Base-by-base conservation (phyloP, 2,113 vertebrate species). In the Thamnophis sirtalis region DNA sequence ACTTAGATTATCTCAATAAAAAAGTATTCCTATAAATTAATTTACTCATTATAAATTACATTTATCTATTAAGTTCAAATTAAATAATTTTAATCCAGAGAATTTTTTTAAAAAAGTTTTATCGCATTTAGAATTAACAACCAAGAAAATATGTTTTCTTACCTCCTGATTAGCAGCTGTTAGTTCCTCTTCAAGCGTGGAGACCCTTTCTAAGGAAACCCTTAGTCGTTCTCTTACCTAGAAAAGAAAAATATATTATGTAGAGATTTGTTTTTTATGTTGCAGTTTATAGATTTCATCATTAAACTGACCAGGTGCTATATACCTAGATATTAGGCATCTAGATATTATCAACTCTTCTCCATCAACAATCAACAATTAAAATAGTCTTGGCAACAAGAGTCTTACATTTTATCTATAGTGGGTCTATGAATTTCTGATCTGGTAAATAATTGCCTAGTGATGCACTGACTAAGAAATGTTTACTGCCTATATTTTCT, bases 161-260 rank as follows among this genome's bases (percentile, higher is more conserved):
- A 99, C 99, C 98, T 99, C 99, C 97, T 99, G 98, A 98, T 99
- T 99, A 98, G 98, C 98, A 97, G 98, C 98, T 95, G 98, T 97
- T 94, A 99, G 98, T 98, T 99, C 99, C 98, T 99, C 99, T 98
- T 99, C 99, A 98, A 99, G 98, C 96, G 97, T 98, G 89, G 98
- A 98, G 95, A 99, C 98, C 97, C 99, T 98, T 98, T 99, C 99
- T 97, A 99, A 98, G 93, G 99, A 99, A 97, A 99, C 98, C 93
- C 99, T 98, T 97, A 99, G 98, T 97, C 99, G 98, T 97, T 99
- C 98, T 96, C 98, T 98, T 95, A 99, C 98, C 98, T 98, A 97
- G 95, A 98, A 43, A 43, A 97, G 96, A 97, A 97, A 98, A 97
- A 97, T 96, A 97, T 97, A 96, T 97, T 95, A 94, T 97, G 96